Percentiles rank a stretch among this genome's conserved stretches.
These are phyloP conservation scores for Drosophila heteroneura DNA, from an alignment of 2,888 invertebrate genomes.

Conservation along the genomic window DNA sequence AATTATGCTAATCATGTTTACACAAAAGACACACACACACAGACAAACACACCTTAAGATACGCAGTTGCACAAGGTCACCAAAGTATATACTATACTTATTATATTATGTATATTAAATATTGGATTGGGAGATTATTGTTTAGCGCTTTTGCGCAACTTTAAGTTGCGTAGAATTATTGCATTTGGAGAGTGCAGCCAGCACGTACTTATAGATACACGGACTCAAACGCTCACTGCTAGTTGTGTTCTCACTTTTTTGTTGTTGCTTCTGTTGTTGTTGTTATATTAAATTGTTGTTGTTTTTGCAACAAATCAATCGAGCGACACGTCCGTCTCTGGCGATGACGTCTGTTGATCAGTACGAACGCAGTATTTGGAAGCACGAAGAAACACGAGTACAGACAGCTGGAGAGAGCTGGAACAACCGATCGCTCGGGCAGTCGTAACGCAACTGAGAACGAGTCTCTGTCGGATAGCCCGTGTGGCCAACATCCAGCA, in stretches of 20 bases:
- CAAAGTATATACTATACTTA: constrained; percentile 22
- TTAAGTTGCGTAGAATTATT: constrained; percentile 35
- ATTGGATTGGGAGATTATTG: constrained; percentile 9
- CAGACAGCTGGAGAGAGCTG: constrained; percentile 15
- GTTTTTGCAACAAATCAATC: constrained; percentile 64
- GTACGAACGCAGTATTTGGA: constrained; percentile 33
- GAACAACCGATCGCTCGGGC: constrained; percentile 69
- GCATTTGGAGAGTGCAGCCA: constrained; percentile 40
- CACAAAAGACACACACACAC: constrained; percentile 45
- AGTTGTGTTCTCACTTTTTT: constrained; percentile 34
- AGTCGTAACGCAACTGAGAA: constrained; percentile 61
- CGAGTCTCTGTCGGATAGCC: constrained; percentile 17
- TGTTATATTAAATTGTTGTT: constrained; percentile 13
- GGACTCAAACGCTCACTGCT: constrained; percentile 33
- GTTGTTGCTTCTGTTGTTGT: constrained; percentile 8
- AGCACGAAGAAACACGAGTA: constrained; percentile 39
- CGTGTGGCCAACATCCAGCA: not conserved
- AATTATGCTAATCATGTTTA: constrained; percentile 65
- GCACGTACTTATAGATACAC: constrained; percentile 69
- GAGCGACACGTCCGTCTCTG: constrained; percentile 70
- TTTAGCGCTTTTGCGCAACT: constrained; percentile 27
- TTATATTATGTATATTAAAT: constrained; percentile 21
- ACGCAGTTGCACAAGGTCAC: constrained; percentile 55
- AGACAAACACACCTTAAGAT: constrained; percentile 20
- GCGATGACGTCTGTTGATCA: constrained; percentile 72